Conservation (phyloP, 2,113 vertebrate species). For the Tragelaphus strepsiceros region DNA sequence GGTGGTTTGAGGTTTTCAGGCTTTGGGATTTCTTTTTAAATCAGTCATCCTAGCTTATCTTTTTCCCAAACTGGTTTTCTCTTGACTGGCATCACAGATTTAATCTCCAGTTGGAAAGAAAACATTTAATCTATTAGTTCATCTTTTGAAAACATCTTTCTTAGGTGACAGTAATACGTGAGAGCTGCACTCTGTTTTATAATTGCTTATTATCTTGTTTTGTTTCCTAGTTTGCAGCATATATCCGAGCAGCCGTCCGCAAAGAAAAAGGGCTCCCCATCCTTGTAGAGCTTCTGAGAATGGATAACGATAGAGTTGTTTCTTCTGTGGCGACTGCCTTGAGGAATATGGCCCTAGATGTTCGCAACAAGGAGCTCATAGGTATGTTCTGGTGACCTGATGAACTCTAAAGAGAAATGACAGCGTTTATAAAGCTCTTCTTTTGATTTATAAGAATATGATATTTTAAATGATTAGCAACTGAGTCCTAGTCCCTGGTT, state of each 20-base stretch:
- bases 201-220: neutral
- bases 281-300: slow-evolving; percentile 95
- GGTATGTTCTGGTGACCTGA: slow-evolving; percentile 79
- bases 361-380: slow-evolving; percentile 98
- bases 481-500: neutral
- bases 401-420: rapidly evolving
- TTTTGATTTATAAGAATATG: neutral
- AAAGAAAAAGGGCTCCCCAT: slow-evolving; percentile 99
- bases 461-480: neutral
- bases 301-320: slow-evolving; percentile 98
- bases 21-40: slow-evolving; percentile 46
- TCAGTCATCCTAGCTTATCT: slow-evolving; percentile 36
- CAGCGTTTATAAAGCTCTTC: neutral
- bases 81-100: slow-evolving; percentile 38
- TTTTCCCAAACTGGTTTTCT: slow-evolving; percentile 33
- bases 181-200: neutral
- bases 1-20: slow-evolving; percentile 56
- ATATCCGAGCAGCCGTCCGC: slow-evolving; percentile 95
- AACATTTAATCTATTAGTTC: slow-evolving; percentile 33
- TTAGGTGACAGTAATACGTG: neutral
- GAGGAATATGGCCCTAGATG: slow-evolving; percentile 97
- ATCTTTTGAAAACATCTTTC: neutral
- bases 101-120: slow-evolving; percentile 35
- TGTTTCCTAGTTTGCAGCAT: slow-evolving; percentile 89
- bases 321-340: slow-evolving; percentile 96